phyloP scores from a whole-genome alignment of 1,140 invertebrate species.

The Lepidurus arcticus region DNA sequence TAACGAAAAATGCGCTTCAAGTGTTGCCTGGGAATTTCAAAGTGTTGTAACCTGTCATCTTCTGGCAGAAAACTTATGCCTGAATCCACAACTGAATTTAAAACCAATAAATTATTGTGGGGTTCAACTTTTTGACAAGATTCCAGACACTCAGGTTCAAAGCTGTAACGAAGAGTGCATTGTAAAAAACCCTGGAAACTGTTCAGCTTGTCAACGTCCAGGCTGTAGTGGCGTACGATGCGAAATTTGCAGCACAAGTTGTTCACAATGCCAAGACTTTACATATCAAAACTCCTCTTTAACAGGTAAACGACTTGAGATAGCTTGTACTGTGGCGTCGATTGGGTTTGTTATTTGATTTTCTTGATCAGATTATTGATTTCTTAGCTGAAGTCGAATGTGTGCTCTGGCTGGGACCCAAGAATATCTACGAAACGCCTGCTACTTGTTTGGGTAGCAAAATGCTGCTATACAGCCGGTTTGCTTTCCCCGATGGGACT shows the following conservation, averaged over 20 bases:
- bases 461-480: background rate
- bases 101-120: background rate
- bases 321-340: too few species aligned
- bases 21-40: background rate
- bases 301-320: too few species aligned
- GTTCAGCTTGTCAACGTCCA: background rate
- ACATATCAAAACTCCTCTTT: background rate
- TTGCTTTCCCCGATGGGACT: background rate
- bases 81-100: background rate
- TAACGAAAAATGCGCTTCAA: background rate
- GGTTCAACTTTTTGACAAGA: background rate
- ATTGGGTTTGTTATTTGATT: background rate
- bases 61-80: background rate
- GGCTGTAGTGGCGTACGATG: background rate
- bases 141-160: background rate
- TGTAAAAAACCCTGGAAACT: background rate
- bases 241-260: background rate
- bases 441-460: background rate
- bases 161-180: background rate
- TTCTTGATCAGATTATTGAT: background rate
- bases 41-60: background rate
- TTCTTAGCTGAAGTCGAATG: background rate
- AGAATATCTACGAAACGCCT: background rate
- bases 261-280: background rate
- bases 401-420: background rate